Conservation (phyloP, 2,797 vertebrate genomes). For the Anableps anableps region DNA sequence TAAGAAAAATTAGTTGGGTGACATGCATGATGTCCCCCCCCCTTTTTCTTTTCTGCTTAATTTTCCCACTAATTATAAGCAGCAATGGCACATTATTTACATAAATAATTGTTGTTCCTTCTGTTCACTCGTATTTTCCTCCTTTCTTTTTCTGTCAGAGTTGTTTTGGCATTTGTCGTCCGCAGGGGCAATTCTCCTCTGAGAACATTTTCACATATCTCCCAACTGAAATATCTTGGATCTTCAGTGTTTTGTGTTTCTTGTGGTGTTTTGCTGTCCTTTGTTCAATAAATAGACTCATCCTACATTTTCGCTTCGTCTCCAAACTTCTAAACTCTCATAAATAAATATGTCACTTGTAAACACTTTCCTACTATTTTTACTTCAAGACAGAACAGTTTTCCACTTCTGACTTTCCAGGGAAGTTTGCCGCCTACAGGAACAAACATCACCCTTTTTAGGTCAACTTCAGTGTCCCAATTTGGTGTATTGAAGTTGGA, state of each 20-base stretch:
- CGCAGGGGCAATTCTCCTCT: conserved; percentile 77
- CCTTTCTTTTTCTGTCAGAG: conserved; percentile 80
- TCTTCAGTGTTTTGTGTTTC: conserved; percentile 73
- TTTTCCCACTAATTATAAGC: conserved; percentile 95
- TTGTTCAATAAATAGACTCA: conserved; percentile 82
- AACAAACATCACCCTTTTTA: conserved; percentile 33
- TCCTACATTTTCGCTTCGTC: conserved; percentile 66
- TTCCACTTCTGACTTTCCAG: conserved; percentile 36
- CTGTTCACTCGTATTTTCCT: conserved; percentile 89
- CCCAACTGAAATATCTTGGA: conserved; percentile 74
- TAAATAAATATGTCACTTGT: conserved; percentile 69
- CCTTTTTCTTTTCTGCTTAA: conserved; percentile 83
- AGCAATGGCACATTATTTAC: conserved; percentile 99
- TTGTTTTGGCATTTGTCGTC: conserved; percentile 83
- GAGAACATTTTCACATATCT: conserved; percentile 77
- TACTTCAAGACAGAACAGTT: conserved; percentile 52
- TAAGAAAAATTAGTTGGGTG: conserved; percentile 96
- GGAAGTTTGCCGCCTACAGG: conserved; percentile 31
- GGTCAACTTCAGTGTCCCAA: conserved; percentile 7
- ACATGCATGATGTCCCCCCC: conserved; percentile 87
- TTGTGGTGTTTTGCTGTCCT: conserved; percentile 80
- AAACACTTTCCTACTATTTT: conserved; percentile 60
- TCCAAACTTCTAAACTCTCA: conserved; percentile 66
- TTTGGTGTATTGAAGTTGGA: not conserved
- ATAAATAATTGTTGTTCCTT: conserved; percentile 99